These are phyloP conservation scores for Phyllotreta cruciferae DNA, from an alignment of 2,888 invertebrate species.

Conservation along the genomic window DNA sequence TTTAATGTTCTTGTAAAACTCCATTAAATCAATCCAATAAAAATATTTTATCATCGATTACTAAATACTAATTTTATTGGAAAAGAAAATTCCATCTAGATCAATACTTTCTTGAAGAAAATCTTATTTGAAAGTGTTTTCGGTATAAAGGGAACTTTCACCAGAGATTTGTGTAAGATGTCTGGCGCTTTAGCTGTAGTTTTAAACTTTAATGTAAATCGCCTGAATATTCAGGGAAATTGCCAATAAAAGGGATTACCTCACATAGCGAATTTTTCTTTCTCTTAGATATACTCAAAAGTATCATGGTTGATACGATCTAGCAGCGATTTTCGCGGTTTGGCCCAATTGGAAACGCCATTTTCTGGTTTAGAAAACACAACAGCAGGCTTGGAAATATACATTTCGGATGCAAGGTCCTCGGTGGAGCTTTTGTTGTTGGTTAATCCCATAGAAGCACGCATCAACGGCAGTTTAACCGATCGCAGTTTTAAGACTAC, in stretches of 20 bases:
- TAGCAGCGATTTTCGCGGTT: constrained; percentile 52
- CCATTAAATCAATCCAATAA: no score
- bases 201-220: constrained; percentile 18
- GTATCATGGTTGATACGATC: constrained; percentile 51
- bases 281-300: constrained; percentile 46
- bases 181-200: constrained; percentile 8
- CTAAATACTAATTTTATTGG: no score
- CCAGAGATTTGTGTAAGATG: constrained; percentile 1
- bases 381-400: constrained; percentile 54
- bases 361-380: constrained; percentile 58
- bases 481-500: constrained; percentile 49
- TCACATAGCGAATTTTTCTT: constrained; percentile 23
- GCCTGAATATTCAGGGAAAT: constrained; percentile 15
- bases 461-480: constrained; percentile 51
- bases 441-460: constrained; percentile 55
- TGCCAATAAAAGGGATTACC: constrained; percentile 19
- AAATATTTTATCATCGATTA: no score
- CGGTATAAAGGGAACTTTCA: constrained; percentile 6
- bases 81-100: no score
- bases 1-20: no score
- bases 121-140: background rate
- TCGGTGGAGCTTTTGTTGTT: constrained; percentile 51
- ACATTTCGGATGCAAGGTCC: constrained; percentile 53
- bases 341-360: constrained; percentile 58
- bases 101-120: no score